Percentiles rank a stretch among this genome's conserved stretches.
These are phyloP conservation scores for Hemicrepidius hirtus DNA, from an alignment of 2,888 invertebrate genomes.

Conservation along the genomic window DNA sequence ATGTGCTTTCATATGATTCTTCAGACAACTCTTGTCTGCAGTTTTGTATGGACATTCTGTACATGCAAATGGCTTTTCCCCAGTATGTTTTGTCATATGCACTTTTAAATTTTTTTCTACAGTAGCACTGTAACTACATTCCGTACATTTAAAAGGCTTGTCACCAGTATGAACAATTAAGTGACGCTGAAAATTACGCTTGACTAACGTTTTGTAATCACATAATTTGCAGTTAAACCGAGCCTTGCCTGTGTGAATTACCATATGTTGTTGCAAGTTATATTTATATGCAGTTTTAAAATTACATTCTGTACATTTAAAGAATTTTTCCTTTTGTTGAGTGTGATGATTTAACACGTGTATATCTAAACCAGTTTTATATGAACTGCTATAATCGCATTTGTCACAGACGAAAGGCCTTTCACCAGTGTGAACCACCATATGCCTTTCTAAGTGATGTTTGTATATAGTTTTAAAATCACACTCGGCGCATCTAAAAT, in stretches of 20 bases:
- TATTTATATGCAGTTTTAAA: conserved; percentile 1
- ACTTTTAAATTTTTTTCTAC: not conserved
- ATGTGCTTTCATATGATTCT: not conserved
- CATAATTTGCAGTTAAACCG: conserved; percentile 1
- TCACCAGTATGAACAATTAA: conserved; percentile 19
- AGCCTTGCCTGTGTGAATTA: not conserved
- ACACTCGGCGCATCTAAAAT: not conserved
- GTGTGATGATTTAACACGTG: not conserved
- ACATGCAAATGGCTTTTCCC: not conserved
- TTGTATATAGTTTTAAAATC: not conserved
- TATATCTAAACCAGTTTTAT: not conserved
- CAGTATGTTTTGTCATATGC: not conserved
- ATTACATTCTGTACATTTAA: not conserved
- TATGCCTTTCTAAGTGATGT: not conserved
- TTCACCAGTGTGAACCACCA: not conserved
- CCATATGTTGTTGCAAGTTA: conserved; percentile 1
- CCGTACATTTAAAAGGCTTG: conserved; percentile 24
- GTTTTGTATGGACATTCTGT: not conserved
- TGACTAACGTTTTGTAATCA: conserved; percentile 1
- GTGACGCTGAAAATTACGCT: conserved; percentile 11
- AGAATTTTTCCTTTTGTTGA: not conserved
- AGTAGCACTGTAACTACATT: conserved; percentile 1
- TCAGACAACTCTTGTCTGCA: not conserved
- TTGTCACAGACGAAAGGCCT: conserved; percentile 4
- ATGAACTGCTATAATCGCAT: not conserved